A percentile compares a stretch with the other conserved stretches of the same genome.
Evolutionary conservation across 2,113 vertebrate species (phyloP).

Genomic region (Kryptolebias marmoratus): DNA sequence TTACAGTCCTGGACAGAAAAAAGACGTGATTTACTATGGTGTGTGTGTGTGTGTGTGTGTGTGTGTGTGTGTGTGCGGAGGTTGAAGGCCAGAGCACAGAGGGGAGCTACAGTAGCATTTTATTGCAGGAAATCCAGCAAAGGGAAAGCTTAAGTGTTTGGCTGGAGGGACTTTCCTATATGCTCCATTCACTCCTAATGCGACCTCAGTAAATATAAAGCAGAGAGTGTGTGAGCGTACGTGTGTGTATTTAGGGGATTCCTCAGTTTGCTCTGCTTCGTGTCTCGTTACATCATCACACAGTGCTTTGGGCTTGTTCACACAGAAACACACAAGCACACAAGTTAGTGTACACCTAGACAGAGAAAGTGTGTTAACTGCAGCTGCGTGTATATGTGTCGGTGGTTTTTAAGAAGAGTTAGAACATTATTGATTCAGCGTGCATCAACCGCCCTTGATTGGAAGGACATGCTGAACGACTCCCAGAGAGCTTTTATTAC

Average conservation of each 20-base stretch:
- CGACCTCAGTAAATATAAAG: slow-evolving; percentile 7
- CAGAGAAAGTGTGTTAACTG: slow-evolving; percentile 7
- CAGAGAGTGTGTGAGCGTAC: not conserved
- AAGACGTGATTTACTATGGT: slow-evolving; percentile 13
- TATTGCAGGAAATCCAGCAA: slow-evolving; percentile 44
- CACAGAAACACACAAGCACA: slow-evolving; percentile 13
- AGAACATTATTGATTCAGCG: slow-evolving; percentile 13
- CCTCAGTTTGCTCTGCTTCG: slow-evolving; percentile 39
- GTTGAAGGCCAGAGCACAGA: slow-evolving; percentile 24
- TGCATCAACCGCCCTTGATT: slow-evolving; percentile 13
- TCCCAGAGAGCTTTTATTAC: slow-evolving; percentile 30
- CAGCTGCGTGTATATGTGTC: slow-evolving; percentile 6
- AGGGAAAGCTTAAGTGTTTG: slow-evolving; percentile 41
- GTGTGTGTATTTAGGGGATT: slow-evolving; percentile 47
- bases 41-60: not conserved
- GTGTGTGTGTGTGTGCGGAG: not conserved
- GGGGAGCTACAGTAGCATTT: slow-evolving; percentile 43
- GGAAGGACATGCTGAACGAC: slow-evolving; percentile 9
- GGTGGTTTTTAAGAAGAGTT: not conserved
- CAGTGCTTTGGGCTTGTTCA: slow-evolving; percentile 36
- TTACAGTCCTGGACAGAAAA: slow-evolving; percentile 49
- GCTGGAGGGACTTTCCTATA: slow-evolving; percentile 47
- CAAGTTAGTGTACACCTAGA: slow-evolving; percentile 19
- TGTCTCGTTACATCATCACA: slow-evolving; percentile 59
- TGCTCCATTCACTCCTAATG: slow-evolving; percentile 31